Base-by-base conservation (phyloP, 2,113 vertebrate species). In the Felis chaus region DNA sequence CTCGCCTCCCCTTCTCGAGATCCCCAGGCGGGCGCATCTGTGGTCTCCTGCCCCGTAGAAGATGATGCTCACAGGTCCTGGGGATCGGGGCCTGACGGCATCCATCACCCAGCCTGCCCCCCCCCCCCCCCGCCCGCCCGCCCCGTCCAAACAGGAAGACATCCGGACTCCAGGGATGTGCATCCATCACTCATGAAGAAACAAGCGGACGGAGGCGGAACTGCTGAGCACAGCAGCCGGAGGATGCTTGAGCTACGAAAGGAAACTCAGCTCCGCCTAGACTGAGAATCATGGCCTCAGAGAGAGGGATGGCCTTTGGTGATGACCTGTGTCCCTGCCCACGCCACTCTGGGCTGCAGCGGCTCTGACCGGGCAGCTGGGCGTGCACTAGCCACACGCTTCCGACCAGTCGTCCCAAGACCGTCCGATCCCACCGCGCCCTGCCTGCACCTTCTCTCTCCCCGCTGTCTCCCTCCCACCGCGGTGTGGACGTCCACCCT, bases 401-500 rank as follows among this genome's bases (percentile, higher is more conserved):
- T 25, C 29, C 71, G 19, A 1, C 36, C n/a, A 5, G 6, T 11
- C 7, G 19, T 41, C 7, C 76, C 25, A 31, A 39, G 25, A 8
- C 15, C 18, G 14, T 8, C 7, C 15, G 31, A 6, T 41, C 57
- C 0, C 45, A 25, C 18, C 9, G 1, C 45, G 8, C 1, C 11
- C 39, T 1, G 13, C 55, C 41, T 50, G 12, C 25, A 45, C 45
- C 45, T 45, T 45, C 45, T 8, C 14, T 41, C 14, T n/a, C 1
- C 39, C 14, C 21, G 21, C 0, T 25, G 5, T 12, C 27, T 36
- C 10, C 4, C 1, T 1, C 10, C 6, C 1, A 1, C 21, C 6
- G 68, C 11, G 21, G 0, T 36, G 50, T 21, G 19, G 39, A 8
- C 12, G 6, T 8, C 55, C 69, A 25, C 21, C 31, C 19, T 4